These are phyloP conservation scores for Copsychus sechellarum DNA, from an alignment of 2,113 vertebrate species.

Conservation along the genomic window DNA sequence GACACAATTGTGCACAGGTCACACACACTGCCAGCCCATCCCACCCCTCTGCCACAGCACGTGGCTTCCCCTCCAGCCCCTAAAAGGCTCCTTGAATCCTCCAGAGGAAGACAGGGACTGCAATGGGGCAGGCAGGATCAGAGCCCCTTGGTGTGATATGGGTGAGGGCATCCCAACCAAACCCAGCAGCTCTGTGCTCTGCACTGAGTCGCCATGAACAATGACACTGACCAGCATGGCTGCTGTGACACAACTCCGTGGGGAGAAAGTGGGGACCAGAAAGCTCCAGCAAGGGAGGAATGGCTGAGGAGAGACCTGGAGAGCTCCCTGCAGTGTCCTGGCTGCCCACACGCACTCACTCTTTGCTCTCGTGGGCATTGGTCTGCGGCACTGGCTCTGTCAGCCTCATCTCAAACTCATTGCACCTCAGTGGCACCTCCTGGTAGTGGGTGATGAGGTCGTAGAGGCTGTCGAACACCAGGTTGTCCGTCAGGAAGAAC, in stretches of 20 bases:
- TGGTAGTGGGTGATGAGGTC: constrained; percentile 98
- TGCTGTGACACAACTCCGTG: background rate
- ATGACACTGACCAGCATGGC: accelerated
- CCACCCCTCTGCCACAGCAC: background rate
- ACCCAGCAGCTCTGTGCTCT: background rate
- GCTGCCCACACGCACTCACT: constrained; percentile 78
- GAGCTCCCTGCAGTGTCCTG: background rate
- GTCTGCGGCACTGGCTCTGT: constrained; percentile 96
- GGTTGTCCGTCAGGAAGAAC: constrained; percentile 98
- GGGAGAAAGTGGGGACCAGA: background rate
- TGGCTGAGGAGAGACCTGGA: background rate
- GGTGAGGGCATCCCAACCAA: background rate
- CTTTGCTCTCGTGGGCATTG: constrained; percentile 98
- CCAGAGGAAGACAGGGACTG: background rate
- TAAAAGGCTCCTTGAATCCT: background rate
- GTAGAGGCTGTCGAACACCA: constrained; percentile 96
- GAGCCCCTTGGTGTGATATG: accelerated
- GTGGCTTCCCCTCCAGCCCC: background rate
- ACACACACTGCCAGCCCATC: background rate
- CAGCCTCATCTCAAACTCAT: constrained; percentile 98
- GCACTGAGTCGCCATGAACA: background rate
- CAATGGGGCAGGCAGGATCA: background rate
- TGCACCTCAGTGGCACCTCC: constrained; percentile 95
- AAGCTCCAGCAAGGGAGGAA: background rate
- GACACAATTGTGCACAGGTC: background rate